Base-by-base conservation (phyloP, 2,113 vertebrate genomes). In the Loxodonta africana region DNA sequence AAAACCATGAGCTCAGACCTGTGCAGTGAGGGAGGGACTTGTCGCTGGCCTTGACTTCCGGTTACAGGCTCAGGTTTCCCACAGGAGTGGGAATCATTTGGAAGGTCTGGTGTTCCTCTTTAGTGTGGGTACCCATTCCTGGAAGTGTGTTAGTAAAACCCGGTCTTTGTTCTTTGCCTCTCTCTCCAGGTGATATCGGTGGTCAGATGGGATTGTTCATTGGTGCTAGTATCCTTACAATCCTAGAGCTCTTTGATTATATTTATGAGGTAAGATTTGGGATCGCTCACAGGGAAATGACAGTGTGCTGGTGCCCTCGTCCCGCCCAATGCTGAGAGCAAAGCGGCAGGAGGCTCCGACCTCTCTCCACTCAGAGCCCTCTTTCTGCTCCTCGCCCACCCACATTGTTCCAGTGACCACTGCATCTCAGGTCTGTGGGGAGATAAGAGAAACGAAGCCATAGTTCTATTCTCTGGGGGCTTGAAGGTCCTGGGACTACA, bases 131-230 rank as follows among this genome's bases (percentile, higher is more conserved):
- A 0, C 20, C 46, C 17, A 25, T 74, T 81, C n/a, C 95, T 33
- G 28, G 89, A 41, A 41, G 30, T 7, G 14, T 33, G 14, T 88
- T 82, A 89, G 48, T 84, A 65, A 97, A 97, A 77, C 67, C 74
- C 48, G 57, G 53, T 26, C 69, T 87, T 81, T 53, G 57, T 26
- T 65, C 85, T 95, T 74, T 94, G 87, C 96, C 83, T 94, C 94
- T 97, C 97, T 97, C 93, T 96, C 17, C 97, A 99, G 99, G 99
- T 98, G 99, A 99, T 96, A 99, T 99, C 84, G 99, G 99, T 8
- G 99, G 99, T 94, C 99, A 99, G 98, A 99, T 99, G 99, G 99
- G 99, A 96, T 98, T 99, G 78, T 99, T 99, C 96, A 99, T 99
- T 81, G 99, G 99, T 97, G 99, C 99, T 98, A 99, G 99, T 98